Evolutionary conservation across 2,113 vertebrate genomes (phyloP).

Genomic region (Micromys minutus): DNA sequence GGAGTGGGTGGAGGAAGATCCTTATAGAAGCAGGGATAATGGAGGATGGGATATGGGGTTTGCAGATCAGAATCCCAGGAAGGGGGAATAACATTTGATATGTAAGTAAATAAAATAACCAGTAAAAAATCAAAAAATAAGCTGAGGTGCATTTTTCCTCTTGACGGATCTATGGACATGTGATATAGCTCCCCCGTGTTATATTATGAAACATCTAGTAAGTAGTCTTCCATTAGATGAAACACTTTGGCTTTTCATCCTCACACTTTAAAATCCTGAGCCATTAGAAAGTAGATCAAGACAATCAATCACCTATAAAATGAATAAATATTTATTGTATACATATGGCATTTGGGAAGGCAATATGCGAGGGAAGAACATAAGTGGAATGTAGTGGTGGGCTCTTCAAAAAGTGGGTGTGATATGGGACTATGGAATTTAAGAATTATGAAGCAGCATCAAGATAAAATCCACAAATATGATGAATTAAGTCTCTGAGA

Average conservation of each 20-base stretch:
- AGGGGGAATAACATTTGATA: no score
- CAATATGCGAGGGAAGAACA: background rate
- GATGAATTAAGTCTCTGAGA: background rate
- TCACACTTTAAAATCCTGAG: background rate
- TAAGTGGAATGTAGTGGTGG: background rate
- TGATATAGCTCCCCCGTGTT: background rate
- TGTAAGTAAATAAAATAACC: no score
- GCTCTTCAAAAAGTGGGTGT: background rate
- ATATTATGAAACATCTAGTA: background rate
- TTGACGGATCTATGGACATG: background rate
- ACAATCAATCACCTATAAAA: background rate
- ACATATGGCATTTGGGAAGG: background rate
- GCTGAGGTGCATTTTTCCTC: background rate
- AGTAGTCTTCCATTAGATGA: background rate
- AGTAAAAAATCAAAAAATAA: background rate
- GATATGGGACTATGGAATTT: background rate
- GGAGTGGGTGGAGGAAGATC: no score
- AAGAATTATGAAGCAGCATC: background rate
- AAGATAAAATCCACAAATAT: background rate
- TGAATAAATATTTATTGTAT: background rate
- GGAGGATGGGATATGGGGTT: no score
- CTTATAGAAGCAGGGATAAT: no score
- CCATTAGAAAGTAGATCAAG: background rate
- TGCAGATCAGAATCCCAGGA: no score
- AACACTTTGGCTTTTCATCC: background rate